Evolutionary conservation across 2,888 invertebrate species (phyloP).

Genomic region (Drosophila borealis): DNA sequence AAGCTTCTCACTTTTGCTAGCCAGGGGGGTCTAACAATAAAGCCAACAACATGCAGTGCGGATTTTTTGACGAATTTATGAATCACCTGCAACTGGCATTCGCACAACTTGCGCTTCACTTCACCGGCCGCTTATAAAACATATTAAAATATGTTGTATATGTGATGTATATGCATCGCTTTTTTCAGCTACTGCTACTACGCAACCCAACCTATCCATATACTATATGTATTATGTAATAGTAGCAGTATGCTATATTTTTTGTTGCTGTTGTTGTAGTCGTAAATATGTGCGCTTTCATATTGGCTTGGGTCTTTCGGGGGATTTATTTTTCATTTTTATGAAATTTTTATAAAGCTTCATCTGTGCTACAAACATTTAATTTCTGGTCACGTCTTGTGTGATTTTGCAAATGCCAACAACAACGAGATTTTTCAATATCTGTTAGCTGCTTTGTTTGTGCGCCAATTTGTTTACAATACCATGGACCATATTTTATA

Average conservation of each 20-base stretch:
- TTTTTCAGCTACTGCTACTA: conserved; percentile 21
- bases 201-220: neutral
- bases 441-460: conserved; percentile 35
- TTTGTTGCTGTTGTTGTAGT: conserved; percentile 1
- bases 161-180: conserved; percentile 18
- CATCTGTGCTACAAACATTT: conserved; percentile 55
- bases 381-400: conserved; percentile 78
- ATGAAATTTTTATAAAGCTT: conserved; percentile 64
- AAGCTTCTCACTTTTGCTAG: conserved; percentile 1
- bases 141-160: conserved; percentile 55
- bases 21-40: conserved; percentile 32
- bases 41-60: conserved; percentile 29
- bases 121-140: conserved; percentile 51
- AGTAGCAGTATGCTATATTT: conserved; percentile 18
- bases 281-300: conserved; percentile 26
- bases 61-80: conserved; percentile 70
- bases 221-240: conserved; percentile 18
- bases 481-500: conserved; percentile 49
- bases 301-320: conserved; percentile 49
- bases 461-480: conserved; percentile 43
- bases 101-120: conserved; percentile 34
- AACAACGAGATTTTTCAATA: conserved; percentile 59
- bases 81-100: conserved; percentile 59
- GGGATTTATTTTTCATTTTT: conserved; percentile 73
- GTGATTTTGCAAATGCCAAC: conserved; percentile 68